Conservation (phyloP, 2,888 invertebrate species). For the Palloptera scutellata region DNA sequence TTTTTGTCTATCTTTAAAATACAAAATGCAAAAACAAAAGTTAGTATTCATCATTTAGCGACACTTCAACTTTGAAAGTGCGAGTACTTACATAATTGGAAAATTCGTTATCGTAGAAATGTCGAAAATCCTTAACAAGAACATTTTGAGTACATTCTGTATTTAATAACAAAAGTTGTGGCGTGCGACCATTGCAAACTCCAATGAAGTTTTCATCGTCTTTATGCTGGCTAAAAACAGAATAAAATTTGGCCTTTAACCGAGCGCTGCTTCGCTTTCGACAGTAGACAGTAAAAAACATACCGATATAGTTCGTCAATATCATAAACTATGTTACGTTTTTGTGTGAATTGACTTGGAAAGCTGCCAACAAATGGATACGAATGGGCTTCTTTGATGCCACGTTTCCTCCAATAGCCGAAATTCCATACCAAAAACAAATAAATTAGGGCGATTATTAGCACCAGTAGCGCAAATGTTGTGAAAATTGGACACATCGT, state of each 20-base stretch:
- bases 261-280: neutral
- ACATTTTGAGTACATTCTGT: slow-evolving; percentile 58
- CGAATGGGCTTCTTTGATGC: slow-evolving; percentile 34
- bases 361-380: slow-evolving; percentile 32
- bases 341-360: slow-evolving; percentile 34
- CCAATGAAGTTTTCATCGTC: slow-evolving; percentile 60
- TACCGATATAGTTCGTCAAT: slow-evolving; percentile 37
- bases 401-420: slow-evolving; percentile 31
- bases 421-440: slow-evolving; percentile 35
- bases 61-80: neutral
- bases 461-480: slow-evolving; percentile 1
- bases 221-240: slow-evolving; percentile 44
- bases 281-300: slow-evolving; percentile 8
- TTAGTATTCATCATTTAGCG: neutral
- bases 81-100: slow-evolving; percentile 46
- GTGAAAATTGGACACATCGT: too few species aligned
- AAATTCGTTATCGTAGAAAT: slow-evolving; percentile 59
- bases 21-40: neutral
- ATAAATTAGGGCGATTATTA: slow-evolving; percentile 24
- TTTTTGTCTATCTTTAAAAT: slow-evolving; percentile 52
- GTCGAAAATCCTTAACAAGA: slow-evolving; percentile 62
- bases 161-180: slow-evolving; percentile 59
- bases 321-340: slow-evolving; percentile 36
- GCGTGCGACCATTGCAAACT: slow-evolving; percentile 55
- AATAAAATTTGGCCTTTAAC: neutral